A percentile compares a stretch with the other conserved stretches of the same genome.
Evolutionary conservation across 64 coral and sea anemone species (phyloP).

Genomic region (Montipora foliosa): DNA sequence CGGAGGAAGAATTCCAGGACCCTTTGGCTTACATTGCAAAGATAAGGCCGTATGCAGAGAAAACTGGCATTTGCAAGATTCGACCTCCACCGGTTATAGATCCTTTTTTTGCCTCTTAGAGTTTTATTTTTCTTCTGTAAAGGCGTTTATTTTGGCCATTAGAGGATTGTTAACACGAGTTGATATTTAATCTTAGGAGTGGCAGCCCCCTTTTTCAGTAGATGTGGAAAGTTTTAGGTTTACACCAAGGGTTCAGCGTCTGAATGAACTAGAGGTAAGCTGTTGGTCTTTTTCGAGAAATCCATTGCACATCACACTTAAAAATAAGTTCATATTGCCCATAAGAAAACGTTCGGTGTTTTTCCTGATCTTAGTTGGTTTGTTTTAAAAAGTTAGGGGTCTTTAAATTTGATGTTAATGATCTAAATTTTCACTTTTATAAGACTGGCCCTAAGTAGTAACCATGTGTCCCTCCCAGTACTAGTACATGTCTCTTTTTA

Average conservation of each 20-base stretch:
- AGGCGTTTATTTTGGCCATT: conserved; percentile 3
- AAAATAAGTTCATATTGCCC: not conserved
- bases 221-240: conserved; percentile 98
- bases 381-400: conserved; percentile 23
- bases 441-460: not conserved
- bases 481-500: conserved; percentile 20
- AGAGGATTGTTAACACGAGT: conserved; percentile 27
- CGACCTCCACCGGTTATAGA: conserved; percentile 97
- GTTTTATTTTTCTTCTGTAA: conserved; percentile 54
- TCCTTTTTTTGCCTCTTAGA: conserved; percentile 30
- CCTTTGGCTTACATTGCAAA: conserved; percentile 98
- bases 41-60: conserved; percentile 98
- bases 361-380: not conserved
- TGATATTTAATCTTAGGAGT: conserved; percentile 83
- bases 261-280: conserved; percentile 99
- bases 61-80: conserved; percentile 99
- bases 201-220: conserved; percentile 99
- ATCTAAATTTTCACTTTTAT: conserved; percentile 11
- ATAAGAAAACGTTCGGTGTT: not conserved
- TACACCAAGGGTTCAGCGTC: conserved; percentile 98
- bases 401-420: not conserved
- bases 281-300: conserved; percentile 57
- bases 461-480: conserved; percentile 81
- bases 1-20: conserved; percentile 99
- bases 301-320: not conserved